Conservation (phyloP, 92 coral and sea anemone species). For the Parazoanthus atlanticus region DNA sequence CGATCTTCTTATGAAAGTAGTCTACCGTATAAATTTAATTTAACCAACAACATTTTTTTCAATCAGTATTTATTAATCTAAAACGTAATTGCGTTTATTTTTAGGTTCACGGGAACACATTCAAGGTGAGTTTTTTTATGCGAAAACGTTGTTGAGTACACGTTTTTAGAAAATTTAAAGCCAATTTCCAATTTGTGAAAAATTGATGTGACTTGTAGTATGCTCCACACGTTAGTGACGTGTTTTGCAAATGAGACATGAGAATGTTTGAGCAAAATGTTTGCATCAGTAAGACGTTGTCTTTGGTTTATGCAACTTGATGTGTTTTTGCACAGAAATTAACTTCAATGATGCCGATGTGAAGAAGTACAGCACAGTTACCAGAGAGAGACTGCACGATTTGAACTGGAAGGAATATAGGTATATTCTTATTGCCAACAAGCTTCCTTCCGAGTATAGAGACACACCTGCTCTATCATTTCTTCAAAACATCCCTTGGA, state of each 20-base stretch:
- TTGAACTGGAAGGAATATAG: slow-evolving; percentile 56
- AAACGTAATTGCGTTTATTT: background rate
- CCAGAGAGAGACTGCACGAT: slow-evolving; percentile 53
- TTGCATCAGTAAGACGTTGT: background rate
- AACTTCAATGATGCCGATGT: slow-evolving; percentile 38
- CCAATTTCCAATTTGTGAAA: no score
- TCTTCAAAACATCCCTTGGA: slow-evolving; percentile 73
- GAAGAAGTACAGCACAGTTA: slow-evolving; percentile 31
- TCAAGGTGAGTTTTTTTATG: background rate
- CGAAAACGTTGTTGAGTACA: background rate
- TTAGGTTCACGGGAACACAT: slow-evolving; percentile 1
- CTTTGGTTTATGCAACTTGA: background rate
- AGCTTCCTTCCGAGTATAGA: slow-evolving; percentile 57
- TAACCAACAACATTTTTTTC: no score
- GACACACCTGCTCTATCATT: slow-evolving; percentile 50
- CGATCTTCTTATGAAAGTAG: background rate
- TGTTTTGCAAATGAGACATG: background rate
- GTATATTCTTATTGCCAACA: slow-evolving; percentile 56
- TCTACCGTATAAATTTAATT: no score
- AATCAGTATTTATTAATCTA: background rate
- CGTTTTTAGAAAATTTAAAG: background rate
- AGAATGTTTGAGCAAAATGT: background rate
- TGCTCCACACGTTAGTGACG: background rate
- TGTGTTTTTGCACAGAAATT: background rate
- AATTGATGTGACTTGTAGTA: background rate